A percentile compares a stretch with the other conserved stretches of the same genome.
phyloP scores from a whole-genome alignment of 2,888 invertebrate genomes.

The Hermaeophaga mercurialis region DNA sequence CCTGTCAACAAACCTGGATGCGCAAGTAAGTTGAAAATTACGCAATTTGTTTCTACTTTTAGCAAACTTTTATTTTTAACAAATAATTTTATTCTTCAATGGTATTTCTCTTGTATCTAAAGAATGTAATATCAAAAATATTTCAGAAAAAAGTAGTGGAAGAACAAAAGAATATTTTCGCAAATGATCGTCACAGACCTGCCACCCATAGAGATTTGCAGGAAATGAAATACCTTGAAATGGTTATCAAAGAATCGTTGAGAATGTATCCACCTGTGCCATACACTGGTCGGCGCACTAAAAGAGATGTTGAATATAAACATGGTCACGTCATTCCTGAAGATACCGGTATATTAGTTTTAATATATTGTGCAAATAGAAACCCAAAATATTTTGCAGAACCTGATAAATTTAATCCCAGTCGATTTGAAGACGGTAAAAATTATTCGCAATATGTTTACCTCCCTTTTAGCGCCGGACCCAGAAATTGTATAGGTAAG shows the following conservation, averaged over 20 bases:
- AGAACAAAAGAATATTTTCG: constrained; percentile 38
- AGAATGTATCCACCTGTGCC: constrained; percentile 32
- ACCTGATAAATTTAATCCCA: constrained; percentile 62
- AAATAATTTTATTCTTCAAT: too few species aligned
- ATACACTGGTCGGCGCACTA: constrained; percentile 7
- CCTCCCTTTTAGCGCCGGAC: constrained; percentile 68
- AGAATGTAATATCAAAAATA: background rate
- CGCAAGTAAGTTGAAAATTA: constrained; percentile 49
- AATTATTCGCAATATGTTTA: constrained; percentile 59
- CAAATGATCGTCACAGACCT: constrained; percentile 21
- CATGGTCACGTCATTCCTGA: constrained; percentile 48
- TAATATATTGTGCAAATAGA: constrained; percentile 59
- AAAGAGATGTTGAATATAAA: constrained; percentile 25
- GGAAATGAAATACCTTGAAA: constrained; percentile 41
- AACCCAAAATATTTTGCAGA: constrained; percentile 61
- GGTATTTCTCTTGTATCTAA: background rate
- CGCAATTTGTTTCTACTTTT: too few species aligned
- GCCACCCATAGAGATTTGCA: constrained; percentile 33
- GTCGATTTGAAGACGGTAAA: constrained; percentile 58
- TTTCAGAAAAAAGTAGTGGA: constrained; percentile 19
- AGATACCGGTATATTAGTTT: constrained; percentile 55
- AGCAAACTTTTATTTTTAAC: too few species aligned
- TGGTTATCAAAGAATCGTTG: constrained; percentile 39
- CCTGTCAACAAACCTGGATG: constrained; percentile 55
- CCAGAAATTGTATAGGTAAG: constrained; percentile 67